These are phyloP conservation scores for Bombyx huttoni DNA, from an alignment of 2,888 invertebrate genomes.

Conservation along the genomic window DNA sequence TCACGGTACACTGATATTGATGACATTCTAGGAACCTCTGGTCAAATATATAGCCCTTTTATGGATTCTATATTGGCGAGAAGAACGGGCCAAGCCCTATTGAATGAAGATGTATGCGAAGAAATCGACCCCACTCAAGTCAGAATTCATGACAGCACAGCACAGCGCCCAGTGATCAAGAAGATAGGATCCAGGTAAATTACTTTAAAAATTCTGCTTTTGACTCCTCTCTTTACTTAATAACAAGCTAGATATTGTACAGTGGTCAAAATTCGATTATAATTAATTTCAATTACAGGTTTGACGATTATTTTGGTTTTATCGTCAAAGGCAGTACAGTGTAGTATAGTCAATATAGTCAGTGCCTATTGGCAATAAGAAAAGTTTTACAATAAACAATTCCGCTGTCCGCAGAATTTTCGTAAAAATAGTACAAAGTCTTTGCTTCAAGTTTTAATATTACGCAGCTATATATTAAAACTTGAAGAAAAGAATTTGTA, in stretches of 20 bases:
- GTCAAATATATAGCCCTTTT: constrained; percentile 75
- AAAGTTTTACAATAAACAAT: too few relatives aligned
- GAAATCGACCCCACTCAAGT: constrained; percentile 85
- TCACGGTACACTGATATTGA: constrained; percentile 91
- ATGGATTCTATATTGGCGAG: constrained; percentile 70
- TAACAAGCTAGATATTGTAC: constrained; percentile 1
- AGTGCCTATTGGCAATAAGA: too few relatives aligned
- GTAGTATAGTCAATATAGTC: too few relatives aligned
- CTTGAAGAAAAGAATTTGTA: too few relatives aligned
- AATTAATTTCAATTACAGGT: too few relatives aligned
- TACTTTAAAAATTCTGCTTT: neutral
- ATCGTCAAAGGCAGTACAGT: too few relatives aligned
- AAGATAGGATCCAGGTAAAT: constrained; percentile 72
- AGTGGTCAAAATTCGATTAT: neutral
- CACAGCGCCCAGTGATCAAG: constrained; percentile 79
- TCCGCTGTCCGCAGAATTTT: too few relatives aligned
- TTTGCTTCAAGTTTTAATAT: too few relatives aligned
- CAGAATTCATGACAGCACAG: constrained; percentile 83
- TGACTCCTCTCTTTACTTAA: too few relatives aligned
- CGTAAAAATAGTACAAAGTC: too few relatives aligned
- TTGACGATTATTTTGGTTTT: too few relatives aligned
- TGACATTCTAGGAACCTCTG: constrained; percentile 82
- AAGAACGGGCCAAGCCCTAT: constrained; percentile 46
- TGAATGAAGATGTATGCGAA: constrained; percentile 72
- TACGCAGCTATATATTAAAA: too few relatives aligned